phyloP scores from a whole-genome alignment of 2,888 invertebrate genomes.

The Andrena praecox region DNA sequence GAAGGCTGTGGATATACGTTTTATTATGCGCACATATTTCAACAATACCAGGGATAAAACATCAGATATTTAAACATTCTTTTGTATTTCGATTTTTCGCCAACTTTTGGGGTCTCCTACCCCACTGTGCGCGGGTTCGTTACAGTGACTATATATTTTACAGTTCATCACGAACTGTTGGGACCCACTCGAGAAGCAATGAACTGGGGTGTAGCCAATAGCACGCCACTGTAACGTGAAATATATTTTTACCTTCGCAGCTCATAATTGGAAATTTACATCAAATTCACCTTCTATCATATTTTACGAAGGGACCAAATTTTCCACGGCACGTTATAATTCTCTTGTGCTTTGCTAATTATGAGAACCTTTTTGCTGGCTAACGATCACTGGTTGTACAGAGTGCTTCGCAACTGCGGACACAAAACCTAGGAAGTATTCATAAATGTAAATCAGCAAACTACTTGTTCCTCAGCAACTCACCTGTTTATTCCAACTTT shows the following conservation, averaged over 20 bases:
- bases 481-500: too few relatives aligned
- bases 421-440: too few relatives aligned
- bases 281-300: neutral
- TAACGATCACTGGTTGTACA: slow-evolving; percentile 8
- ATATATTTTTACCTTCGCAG: neutral
- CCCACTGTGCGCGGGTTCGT: neutral
- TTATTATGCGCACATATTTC: too few relatives aligned
- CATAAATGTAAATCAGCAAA: too few relatives aligned
- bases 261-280: neutral
- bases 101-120: too few relatives aligned
- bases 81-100: too few relatives aligned
- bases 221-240: neutral
- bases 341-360: neutral
- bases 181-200: neutral
- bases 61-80: too few relatives aligned
- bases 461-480: too few relatives aligned
- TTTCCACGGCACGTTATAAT: neutral
- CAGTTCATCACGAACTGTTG: neutral
- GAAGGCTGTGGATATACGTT: too few relatives aligned
- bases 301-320: neutral
- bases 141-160: neutral
- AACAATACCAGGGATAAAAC: too few relatives aligned
- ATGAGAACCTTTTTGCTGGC: neutral
- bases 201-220: neutral
- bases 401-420: too few relatives aligned